Evolutionary conservation across 2,113 vertebrate species (phyloP), one percentile per base, ranked within the genome.

Genomic region (Butorides virescens): DNA sequence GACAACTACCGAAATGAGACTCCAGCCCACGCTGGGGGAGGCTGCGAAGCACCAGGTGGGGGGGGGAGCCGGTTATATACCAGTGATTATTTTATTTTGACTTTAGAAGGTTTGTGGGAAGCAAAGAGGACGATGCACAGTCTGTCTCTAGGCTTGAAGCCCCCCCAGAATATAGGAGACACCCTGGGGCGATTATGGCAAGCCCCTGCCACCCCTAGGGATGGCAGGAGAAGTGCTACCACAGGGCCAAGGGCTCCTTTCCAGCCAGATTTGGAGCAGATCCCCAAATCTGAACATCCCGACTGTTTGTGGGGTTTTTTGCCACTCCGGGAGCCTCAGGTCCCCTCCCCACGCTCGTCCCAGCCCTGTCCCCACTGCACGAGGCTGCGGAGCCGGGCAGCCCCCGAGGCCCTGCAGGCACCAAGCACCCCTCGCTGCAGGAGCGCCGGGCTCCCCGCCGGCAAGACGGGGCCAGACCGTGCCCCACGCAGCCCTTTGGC

Each of bases 291-390:
- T 10, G 16, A 59, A n/a, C 27, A n/a, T 4, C 6, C 8, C 3
- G 1, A 4, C 19, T 17, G 0, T 10, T 71, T n/a, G n/a, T n/a
- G n/a, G n/a, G n/a, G n/a, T 15, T 34, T 53, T 61, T 26, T 26
- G 3, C 18, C 30, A 3, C 53, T 13, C 18, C 0, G 1, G 13
- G 19, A 70, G 6, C 44, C 20, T 30, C 26, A 10, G 15, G 11
- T 26, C 23, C 32, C 23, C 5, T 46, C 34, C 58, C 37, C 27
- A 1, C 0, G 0, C 10, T 17, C 6, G 1, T n/a, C 44, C 32
- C 53, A 68, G 26, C 15, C 25, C 30, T 8, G 1, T 18, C 66
- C 29, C 66, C 7, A 2, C 42, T 34, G 47, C 58, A 32, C 23
- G 23, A 58, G 7, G 26, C 10, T 58, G 14, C 11, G 7, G 50